Evolutionary conservation across 2,797 vertebrate genomes (phyloP), one percentile per base, ranked within the genome.

Genomic region (Bradypus variegatus): DNA sequence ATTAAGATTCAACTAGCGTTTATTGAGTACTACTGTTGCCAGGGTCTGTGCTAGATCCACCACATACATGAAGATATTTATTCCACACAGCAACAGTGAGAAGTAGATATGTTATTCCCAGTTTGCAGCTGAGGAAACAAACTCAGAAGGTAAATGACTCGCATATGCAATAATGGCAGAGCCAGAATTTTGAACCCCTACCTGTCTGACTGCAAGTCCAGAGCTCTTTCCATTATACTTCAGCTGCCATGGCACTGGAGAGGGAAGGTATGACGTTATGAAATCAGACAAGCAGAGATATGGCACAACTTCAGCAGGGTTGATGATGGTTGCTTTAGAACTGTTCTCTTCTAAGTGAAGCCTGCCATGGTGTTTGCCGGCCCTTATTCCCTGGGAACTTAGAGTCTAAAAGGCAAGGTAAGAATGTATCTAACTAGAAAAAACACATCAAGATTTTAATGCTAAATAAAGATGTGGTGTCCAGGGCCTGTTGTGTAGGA

Each of bases 351-450:
- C 73, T 80, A 8, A 50, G 29, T 48, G 58, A 88, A 90, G 11
- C 58, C 48, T 77, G 50, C n/a, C 13, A 5, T 89, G 21, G 25
- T 88, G 31, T 86, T 91, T 91, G 27, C 70, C 93, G 60, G 60
- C 41, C 65, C 33, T 92, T 80, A 60, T 60, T 83, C 36, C 70
- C 62, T 85, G 64, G 70, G 27, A 77, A 21, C 72, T 82, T 83
- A 89, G 89, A 78, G 13, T 84, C 72, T 95, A 55, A 93, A 94
- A 86, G 70, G n/a, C 19, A 93, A 88, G 13, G 64, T 92, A 94
- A 90, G 77, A 92, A 85, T 60, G 41, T 89, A 79, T 67, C 55
- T 90, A 86, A 92, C 62, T 91, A 76, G 72, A 77, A 93, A 53
- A 92, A 83, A 89, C 72, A 78, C 2, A 65, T 84, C 33, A 92